A percentile compares a stretch with the other conserved stretches of the same genome.
phyloP scores from a whole-genome alignment of 2,797 vertebrate species.

The Acrossocheilus fasciatus region DNA sequence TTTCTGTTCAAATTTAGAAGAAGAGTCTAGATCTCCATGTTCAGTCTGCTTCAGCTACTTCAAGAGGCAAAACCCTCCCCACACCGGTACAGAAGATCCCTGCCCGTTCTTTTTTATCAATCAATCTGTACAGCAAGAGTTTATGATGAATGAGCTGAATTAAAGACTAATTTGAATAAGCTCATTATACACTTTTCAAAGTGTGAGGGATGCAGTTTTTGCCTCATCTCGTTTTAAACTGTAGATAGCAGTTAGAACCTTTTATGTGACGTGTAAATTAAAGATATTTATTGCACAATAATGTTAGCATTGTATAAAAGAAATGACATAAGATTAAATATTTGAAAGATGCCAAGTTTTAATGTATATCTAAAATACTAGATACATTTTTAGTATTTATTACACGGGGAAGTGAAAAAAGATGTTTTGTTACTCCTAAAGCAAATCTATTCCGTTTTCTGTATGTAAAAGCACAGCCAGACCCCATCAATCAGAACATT shows the following conservation, averaged over 20 bases:
- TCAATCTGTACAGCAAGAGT: constrained; percentile 22
- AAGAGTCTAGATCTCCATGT: constrained; percentile 94
- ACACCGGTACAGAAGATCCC: constrained; percentile 87
- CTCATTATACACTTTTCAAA: constrained; percentile 2
- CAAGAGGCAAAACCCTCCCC: constrained; percentile 96
- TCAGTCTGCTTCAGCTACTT: constrained; percentile 87
- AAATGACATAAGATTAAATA: background rate
- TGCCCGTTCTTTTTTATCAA: constrained; percentile 72
- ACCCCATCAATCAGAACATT: background rate
- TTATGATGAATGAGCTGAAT: constrained; percentile 26
- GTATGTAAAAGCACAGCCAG: background rate
- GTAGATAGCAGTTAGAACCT: background rate
- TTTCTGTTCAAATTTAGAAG: constrained; percentile 84
- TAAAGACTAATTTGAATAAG: constrained; percentile 11
- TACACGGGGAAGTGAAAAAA: background rate
- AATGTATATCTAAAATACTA: background rate
- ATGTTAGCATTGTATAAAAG: background rate
- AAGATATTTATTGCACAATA: background rate
- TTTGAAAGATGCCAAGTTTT: background rate
- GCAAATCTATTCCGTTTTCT: background rate
- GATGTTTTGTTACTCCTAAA: background rate
- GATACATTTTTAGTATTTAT: background rate
- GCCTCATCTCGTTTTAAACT: constrained; percentile 31
- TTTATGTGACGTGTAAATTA: background rate
- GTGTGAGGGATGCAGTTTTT: constrained; percentile 54